phyloP scores from a whole-genome alignment of 2,113 vertebrate species.

The Mionectes macconnelli region DNA sequence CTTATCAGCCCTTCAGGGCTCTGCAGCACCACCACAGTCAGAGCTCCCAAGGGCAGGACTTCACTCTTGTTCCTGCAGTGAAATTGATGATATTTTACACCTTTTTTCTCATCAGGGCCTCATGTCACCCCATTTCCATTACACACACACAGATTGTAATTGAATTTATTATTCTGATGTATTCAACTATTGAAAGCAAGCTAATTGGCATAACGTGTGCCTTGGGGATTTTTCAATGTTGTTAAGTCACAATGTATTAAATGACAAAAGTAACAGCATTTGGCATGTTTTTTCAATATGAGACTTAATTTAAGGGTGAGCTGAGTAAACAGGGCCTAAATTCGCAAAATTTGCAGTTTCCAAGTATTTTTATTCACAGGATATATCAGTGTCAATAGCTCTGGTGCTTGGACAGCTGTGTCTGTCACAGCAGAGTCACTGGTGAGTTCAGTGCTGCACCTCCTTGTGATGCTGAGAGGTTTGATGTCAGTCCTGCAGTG shows the following conservation, averaged over 20 bases:
- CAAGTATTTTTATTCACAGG: neutral
- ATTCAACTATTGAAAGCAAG: neutral
- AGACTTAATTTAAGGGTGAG: neutral
- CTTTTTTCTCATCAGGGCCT: neutral
- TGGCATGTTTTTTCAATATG: neutral
- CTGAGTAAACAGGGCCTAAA: neutral
- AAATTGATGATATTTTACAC: rapidly evolving
- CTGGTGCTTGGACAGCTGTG: neutral
- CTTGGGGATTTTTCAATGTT: neutral
- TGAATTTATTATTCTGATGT: constrained; percentile 24
- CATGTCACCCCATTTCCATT: neutral
- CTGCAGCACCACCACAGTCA: neutral
- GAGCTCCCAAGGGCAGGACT: neutral
- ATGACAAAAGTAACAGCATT: neutral
- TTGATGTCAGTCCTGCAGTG: neutral
- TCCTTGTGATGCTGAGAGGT: neutral
- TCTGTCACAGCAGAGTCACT: neutral
- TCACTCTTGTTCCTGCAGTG: neutral
- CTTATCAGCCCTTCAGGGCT: neutral
- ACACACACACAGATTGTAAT: neutral
- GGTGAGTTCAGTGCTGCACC: neutral
- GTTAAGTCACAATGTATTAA: neutral
- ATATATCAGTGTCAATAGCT: neutral
- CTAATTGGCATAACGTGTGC: neutral
- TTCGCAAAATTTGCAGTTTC: neutral